Evolutionary conservation across 2,797 vertebrate species (phyloP).

Genomic region (Spea hammondii): DNA sequence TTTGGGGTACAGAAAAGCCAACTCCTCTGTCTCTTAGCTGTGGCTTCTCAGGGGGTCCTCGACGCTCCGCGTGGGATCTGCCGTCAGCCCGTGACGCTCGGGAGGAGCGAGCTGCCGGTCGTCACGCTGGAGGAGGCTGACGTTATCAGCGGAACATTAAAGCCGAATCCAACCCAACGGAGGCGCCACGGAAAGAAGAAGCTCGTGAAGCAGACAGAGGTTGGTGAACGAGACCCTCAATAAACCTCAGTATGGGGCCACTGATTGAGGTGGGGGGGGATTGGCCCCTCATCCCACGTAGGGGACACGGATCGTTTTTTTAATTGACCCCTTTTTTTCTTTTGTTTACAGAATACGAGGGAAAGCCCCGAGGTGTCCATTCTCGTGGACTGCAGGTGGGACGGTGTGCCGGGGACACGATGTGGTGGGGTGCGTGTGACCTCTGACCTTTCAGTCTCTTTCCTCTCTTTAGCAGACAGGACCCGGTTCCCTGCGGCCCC

Average conservation of each 20-base stretch:
- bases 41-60: too few species aligned
- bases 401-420: too few species aligned
- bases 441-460: not conserved
- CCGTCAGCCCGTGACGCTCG: too few species aligned
- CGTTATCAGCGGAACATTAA: not conserved
- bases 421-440: too few species aligned
- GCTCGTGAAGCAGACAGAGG: not conserved
- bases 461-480: not conserved
- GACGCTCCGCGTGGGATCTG: too few species aligned
- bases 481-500: not conserved
- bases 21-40: too few species aligned
- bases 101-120: too few species aligned
- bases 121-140: too few species aligned
- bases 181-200: slow-evolving; percentile 23
- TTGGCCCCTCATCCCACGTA: too few species aligned
- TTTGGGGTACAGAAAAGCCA: not conserved
- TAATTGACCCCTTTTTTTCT: not conserved
- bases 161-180: slow-evolving; percentile 2
- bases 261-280: too few species aligned
- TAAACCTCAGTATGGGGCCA: too few species aligned
- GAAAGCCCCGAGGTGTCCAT: slow-evolving; percentile 28
- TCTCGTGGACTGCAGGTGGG: slow-evolving; percentile 36
- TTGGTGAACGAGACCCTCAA: not conserved
- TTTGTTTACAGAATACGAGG: slow-evolving; percentile 19
- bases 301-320: too few species aligned